Evolutionary conservation across 1,140 invertebrate species (phyloP).

Genomic region (Forficula auricularia): DNA sequence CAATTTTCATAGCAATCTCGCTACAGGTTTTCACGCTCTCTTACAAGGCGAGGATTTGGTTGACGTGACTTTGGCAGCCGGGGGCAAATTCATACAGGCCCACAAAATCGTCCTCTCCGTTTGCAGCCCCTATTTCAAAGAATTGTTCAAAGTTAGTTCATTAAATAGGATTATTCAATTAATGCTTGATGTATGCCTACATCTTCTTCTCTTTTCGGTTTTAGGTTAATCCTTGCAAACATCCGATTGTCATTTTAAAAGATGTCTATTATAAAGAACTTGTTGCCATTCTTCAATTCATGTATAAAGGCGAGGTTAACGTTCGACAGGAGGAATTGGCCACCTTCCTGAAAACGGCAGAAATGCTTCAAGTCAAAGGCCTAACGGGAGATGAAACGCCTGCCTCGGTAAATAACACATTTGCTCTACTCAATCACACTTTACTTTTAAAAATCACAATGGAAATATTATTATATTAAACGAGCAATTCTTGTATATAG

Average conservation of each 20-base stretch:
- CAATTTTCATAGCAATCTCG: constrained; percentile 43
- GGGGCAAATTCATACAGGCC: constrained; percentile 47
- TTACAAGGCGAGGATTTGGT: constrained; percentile 46
- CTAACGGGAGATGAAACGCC: constrained; percentile 31
- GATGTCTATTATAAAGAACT: constrained; percentile 58
- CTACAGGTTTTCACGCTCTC: constrained; percentile 39
- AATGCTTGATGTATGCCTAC: too few species aligned
- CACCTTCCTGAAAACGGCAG: constrained; percentile 65
- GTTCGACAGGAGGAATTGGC: constrained; percentile 65
- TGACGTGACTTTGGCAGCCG: constrained; percentile 52
- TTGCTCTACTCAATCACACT: too few species aligned
- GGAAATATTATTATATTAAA: too few species aligned
- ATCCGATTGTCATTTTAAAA: constrained; percentile 65
- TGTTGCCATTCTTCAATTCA: constrained; percentile 63
- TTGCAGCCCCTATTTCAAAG: constrained; percentile 54
- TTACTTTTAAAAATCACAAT: too few species aligned
- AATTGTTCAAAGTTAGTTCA: constrained; percentile 38
- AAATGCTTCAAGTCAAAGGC: constrained; percentile 69
- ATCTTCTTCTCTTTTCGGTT: constrained; percentile 4
- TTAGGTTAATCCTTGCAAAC: constrained; percentile 33
- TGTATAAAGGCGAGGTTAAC: constrained; percentile 75
- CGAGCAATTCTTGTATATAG: too few species aligned
- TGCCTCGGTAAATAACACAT: not conserved
- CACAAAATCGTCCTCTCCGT: constrained; percentile 54
- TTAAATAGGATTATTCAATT: too few species aligned